Base-by-base conservation (phyloP, 2,888 invertebrate genomes). In the Caenorhabditis panamensis region DNA sequence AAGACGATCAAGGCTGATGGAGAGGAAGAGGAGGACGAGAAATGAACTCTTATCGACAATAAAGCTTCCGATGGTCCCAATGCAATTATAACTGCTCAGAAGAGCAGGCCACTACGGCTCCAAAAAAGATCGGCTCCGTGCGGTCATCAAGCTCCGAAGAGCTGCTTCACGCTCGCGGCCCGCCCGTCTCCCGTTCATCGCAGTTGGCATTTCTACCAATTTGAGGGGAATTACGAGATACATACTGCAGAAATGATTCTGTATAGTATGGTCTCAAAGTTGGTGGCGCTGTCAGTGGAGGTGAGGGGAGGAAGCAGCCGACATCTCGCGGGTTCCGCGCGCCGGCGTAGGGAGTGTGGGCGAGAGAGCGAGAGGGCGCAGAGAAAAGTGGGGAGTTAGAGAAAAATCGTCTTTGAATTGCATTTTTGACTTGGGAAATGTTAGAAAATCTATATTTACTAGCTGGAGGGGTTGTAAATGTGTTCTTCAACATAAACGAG, bases 211-310 rank as follows among this genome's bases (percentile, higher is more conserved):
- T 64, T 79, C 59, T 69, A 69, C 77, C 83, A 81, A 59, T 41
- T 80, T 71, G 63, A 72, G 68, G 82, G 83, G 72, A 66, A 79
- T 78, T 73, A 81, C 72, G 83, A 83, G 79, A 82, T 81, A 80
- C 83, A 82, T 69, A 83, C 83, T 82, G 78, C 83, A 83, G 83
- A 83, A 83, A 82, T 81, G 83, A 83, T 83, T 81, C 83, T 82
- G 83, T 83, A 78, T 82, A 83, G 83, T 83, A 83, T 82, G 83
- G 80, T 82, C 79, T 83, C 82, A 41, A 75, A 6, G 64, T 26
- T 6, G 13, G 13, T 13, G 3, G 13, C 41, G 5, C 41, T 6
- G 41, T 13, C 41, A 13, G 13, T 16, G 13, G 8, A 5, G 9
- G 5, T 13, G 8, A 13, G 3, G 8, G 2, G 13, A 16, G 13